Conservation (phyloP, 2,888 invertebrate species). For the Embidobia sp. region DNA sequence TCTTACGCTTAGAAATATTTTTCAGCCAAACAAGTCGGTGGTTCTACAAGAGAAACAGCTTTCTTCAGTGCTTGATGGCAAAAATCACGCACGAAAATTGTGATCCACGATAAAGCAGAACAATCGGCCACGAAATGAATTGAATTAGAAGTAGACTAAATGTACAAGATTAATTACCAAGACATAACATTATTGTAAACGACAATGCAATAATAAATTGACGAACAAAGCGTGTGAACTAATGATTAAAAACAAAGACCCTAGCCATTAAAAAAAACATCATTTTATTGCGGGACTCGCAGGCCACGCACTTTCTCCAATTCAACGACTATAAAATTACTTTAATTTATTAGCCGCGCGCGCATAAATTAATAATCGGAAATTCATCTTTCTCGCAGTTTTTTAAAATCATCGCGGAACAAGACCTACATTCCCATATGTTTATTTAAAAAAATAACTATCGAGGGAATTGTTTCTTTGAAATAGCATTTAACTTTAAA, state of each 20-base stretch:
- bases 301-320: slow-evolving; percentile 39
- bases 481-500: too few relatives aligned
- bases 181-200: slow-evolving; percentile 8
- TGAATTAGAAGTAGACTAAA: slow-evolving; percentile 15
- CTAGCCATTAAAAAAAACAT: slow-evolving; percentile 15
- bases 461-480: too few relatives aligned
- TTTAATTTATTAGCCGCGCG: slow-evolving; percentile 25
- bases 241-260: slow-evolving; percentile 29
- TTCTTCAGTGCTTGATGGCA: neutral
- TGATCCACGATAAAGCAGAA: neutral
- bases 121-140: neutral
- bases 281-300: slow-evolving; percentile 12
- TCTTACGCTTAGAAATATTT: neutral
- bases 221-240: slow-evolving; percentile 37
- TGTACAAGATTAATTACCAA: slow-evolving; percentile 5
- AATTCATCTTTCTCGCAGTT: slow-evolving; percentile 22
- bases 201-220: slow-evolving; percentile 26
- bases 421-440: slow-evolving; percentile 4
- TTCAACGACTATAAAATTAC: slow-evolving; percentile 34
- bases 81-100: neutral
- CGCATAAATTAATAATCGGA: slow-evolving; percentile 34
- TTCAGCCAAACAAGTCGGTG: neutral
- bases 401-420: slow-evolving; percentile 2
- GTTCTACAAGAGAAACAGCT: neutral
- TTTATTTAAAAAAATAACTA: neutral